These are phyloP conservation scores for Epicampocera succincta DNA, from an alignment of 2,888 invertebrate genomes.

Conservation along the genomic window DNA sequence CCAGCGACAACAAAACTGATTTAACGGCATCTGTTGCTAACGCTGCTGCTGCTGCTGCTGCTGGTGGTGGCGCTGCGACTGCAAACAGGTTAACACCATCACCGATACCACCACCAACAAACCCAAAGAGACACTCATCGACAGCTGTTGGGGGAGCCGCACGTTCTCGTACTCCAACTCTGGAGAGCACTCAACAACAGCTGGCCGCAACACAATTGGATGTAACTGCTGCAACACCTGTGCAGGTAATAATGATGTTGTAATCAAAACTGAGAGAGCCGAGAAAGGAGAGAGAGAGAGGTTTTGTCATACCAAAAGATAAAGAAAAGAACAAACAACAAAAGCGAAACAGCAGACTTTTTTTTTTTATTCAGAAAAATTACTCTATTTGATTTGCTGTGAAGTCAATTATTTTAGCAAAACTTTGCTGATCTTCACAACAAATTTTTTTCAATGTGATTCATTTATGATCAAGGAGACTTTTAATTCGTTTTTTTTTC, in stretches of 20 bases:
- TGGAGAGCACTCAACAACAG: slow-evolving; percentile 54
- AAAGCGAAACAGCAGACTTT: too few relatives aligned
- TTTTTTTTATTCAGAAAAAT: too few relatives aligned
- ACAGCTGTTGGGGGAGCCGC: slow-evolving; percentile 43
- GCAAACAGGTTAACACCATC: slow-evolving; percentile 80
- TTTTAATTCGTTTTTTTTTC: too few relatives aligned
- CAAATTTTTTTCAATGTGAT: too few relatives aligned
- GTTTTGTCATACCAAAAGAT: too few relatives aligned
- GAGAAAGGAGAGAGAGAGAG: slow-evolving; percentile 13
- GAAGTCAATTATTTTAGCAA: too few relatives aligned
- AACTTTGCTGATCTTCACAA: too few relatives aligned
- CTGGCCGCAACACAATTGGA: slow-evolving; percentile 54
- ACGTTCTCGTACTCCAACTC: slow-evolving; percentile 63
- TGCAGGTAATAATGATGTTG: slow-evolving; percentile 68
- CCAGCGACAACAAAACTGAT: slow-evolving; percentile 54
- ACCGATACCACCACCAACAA: slow-evolving; percentile 74
- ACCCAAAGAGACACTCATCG: slow-evolving; percentile 57
- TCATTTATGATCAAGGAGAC: too few relatives aligned
- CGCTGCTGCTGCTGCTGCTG: slow-evolving; percentile 50
- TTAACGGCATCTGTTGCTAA: too few relatives aligned
- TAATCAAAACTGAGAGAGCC: not conserved
- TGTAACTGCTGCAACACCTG: slow-evolving; percentile 68
- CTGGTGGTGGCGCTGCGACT: slow-evolving; percentile 66
- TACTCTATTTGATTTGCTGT: too few relatives aligned
- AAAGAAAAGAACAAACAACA: not conserved